Base-by-base conservation (phyloP, 2,888 invertebrate species). In the Caprella mutica region DNA sequence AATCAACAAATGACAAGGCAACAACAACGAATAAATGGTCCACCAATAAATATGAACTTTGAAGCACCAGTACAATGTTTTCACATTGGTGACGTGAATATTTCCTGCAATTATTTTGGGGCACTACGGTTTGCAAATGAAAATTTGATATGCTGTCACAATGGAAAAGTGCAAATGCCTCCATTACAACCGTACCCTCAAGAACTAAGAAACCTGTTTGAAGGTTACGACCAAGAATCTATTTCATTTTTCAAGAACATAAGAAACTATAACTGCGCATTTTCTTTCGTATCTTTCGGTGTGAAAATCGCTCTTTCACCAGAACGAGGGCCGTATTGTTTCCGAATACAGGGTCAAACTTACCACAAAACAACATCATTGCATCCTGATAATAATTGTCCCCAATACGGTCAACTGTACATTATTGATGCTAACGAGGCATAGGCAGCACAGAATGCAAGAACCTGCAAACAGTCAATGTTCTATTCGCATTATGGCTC, bases 121-220 rank as follows among this genome's bases (percentile, higher is more conserved):
- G 26, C 50, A 30, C 23, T 30, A n/a, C n/a, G 33, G 19, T 30
- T 50, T 5, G n/a, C 3, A 30, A 30, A 14, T 19, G 50, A 50
- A 17, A 29, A 27, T 3, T 33, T 50, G 23, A 50, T 30, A 19
- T 30, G 52, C n/a, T 39, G 39, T 39, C 38, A 52, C 24, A 52
- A 39, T 52, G 52, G 52, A 52, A 52, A 52, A 39, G 51, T 52
- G n/a, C 6, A 3, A 52, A 35, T 52, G 12, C 52, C 39, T 40
- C 52, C 38, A 14, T 2, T 2, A 26, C 52, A 52, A 27, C 38
- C 23, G 23, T 52, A 52, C 39, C 39, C 52, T 9, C 24, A 38
- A n/a, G 21, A 23, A 26, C 24, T 40, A 12, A 21, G 52, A 26
- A 17, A 3, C n/a, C 52, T 52, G 19, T 39, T 52, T 52, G 52